Percentiles rank a stretch among this genome's conserved stretches.
Conservation (phyloP, 2,888 invertebrate species). For the Conops quadrifasciatus region DNA sequence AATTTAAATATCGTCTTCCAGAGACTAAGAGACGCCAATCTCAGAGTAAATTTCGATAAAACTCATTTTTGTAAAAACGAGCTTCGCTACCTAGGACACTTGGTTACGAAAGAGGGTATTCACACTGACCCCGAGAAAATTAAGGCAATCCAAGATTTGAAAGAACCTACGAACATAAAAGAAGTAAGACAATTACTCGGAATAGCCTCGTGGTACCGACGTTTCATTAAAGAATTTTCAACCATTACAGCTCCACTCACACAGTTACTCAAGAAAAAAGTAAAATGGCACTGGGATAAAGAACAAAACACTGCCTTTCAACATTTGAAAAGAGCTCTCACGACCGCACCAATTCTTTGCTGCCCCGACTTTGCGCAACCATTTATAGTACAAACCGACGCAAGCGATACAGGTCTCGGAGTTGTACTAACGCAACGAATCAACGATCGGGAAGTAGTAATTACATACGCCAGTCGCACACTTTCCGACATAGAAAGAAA, state of each 20-base stretch:
- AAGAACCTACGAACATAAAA: background rate
- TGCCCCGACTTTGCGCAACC: conserved; percentile 28
- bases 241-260: background rate
- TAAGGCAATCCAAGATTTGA: background rate
- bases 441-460: conserved; percentile 9
- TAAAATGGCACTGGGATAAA: background rate
- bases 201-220: conserved; percentile 9
- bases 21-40: no score
- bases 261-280: background rate
- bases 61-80: background rate
- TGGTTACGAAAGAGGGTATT: background rate
- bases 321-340: conserved; percentile 25
- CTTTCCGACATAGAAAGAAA: conserved; percentile 33
- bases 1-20: no score
- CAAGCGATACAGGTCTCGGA: conserved; percentile 22
- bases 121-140: conserved; percentile 11
- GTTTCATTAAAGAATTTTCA: conserved; percentile 7
- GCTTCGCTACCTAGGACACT: background rate
- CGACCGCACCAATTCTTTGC: conserved; percentile 4
- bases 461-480: conserved; percentile 35
- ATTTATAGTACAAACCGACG: conserved; percentile 37
- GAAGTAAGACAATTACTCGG: background rate
- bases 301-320: background rate
- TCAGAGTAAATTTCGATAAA: no score
- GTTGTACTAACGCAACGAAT: conserved; percentile 26